Percentiles rank a stretch among this genome's conserved stretches.
Conservation (phyloP, 2,113 vertebrate species). For the Pundamilia nyererei region DNA sequence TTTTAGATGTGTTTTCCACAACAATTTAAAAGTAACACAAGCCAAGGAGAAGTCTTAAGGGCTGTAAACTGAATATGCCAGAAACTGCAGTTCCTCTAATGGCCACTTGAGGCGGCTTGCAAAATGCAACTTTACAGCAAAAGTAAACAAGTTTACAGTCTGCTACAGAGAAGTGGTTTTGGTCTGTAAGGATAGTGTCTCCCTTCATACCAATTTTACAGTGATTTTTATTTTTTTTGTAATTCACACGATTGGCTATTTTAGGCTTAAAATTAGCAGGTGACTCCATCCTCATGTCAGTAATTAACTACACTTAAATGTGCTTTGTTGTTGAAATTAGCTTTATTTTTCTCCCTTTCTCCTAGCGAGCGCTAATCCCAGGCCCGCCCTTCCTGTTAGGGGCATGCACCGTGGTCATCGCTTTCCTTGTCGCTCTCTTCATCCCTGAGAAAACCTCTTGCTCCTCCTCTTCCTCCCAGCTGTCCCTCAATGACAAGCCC, state of each 20-base stretch:
- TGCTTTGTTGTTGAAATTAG: neutral
- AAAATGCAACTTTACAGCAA: neutral
- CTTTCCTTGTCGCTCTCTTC: conserved; percentile 91
- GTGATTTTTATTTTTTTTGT: neutral
- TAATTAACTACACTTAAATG: neutral
- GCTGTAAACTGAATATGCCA: neutral
- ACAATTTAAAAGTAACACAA: neutral
- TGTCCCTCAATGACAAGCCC: conserved; percentile 61
- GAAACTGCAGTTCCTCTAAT: neutral
- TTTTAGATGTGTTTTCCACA: neutral
- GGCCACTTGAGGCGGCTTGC: neutral
- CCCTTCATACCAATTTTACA: neutral
- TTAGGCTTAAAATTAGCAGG: neutral
- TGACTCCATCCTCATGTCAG: neutral
- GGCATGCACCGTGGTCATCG: conserved; percentile 83
- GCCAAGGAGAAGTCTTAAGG: neutral
- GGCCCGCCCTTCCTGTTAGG: conserved; percentile 93
- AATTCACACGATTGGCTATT: neutral
- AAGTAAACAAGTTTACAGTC: neutral
- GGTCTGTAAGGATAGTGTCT: neutral
- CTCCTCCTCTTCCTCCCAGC: conserved; percentile 19
- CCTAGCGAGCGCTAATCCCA: conserved; percentile 77
- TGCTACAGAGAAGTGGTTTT: neutral
- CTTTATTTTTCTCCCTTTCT: neutral
- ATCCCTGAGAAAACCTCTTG: conserved; percentile 78